A percentile compares a stretch with the other conserved stretches of the same genome.
Evolutionary conservation across 2,797 vertebrate genomes (phyloP).

Genomic region (Onychomys torridus): DNA sequence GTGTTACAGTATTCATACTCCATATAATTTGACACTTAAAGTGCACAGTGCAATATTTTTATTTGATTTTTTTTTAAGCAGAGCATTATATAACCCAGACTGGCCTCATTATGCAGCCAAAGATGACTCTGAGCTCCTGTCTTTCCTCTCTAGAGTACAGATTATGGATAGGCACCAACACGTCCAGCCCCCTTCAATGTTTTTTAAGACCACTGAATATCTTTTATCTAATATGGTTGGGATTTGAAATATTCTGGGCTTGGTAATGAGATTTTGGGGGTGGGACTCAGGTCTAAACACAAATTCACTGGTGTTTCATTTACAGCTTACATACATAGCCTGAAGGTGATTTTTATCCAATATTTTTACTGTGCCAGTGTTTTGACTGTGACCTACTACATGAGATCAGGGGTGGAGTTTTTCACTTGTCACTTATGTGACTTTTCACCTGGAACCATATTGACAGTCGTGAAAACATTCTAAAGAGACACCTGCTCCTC

Average conservation of each 20-base stretch:
- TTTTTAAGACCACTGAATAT: not conserved
- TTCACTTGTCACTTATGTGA: not conserved
- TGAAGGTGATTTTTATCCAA: not conserved
- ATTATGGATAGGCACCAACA: no score
- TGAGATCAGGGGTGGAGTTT: not conserved
- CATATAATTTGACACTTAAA: not conserved
- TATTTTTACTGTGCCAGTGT: not conserved
- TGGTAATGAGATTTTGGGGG: not conserved
- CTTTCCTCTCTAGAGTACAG: not conserved
- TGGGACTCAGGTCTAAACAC: not conserved
- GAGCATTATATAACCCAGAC: not conserved
- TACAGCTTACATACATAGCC: not conserved
- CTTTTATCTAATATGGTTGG: not conserved
- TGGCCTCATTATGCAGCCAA: not conserved
- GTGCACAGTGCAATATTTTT: not conserved
- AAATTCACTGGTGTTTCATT: not conserved
- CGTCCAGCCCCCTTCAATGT: not conserved
- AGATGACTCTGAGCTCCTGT: not conserved
- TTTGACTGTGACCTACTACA: not conserved
- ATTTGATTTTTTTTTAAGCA: not conserved
- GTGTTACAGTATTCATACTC: not conserved
- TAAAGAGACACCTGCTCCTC: not conserved
- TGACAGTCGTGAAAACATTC: not conserved
- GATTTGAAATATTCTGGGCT: not conserved
- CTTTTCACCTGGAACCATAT: not conserved